Evolutionary conservation across 2,113 vertebrate species (phyloP).

Genomic region (Campylomormyrus numenius): DNA sequence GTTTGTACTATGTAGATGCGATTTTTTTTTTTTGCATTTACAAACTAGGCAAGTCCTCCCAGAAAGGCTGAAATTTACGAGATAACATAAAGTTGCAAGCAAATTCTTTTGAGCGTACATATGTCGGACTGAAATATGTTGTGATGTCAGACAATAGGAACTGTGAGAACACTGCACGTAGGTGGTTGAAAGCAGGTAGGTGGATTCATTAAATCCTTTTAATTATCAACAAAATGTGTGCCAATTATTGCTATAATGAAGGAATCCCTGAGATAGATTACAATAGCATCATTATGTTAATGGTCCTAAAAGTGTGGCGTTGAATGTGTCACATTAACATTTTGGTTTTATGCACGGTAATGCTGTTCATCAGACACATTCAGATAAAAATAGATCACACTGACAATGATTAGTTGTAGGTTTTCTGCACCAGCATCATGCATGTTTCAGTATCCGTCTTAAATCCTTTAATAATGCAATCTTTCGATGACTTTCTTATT

Average conservation of each 20-base stretch:
- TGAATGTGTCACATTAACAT: neutral
- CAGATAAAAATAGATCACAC: neutral
- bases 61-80: neutral
- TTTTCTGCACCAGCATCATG: neutral
- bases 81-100: neutral
- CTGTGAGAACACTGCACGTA: constrained; percentile 1
- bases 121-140: neutral
- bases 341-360: neutral
- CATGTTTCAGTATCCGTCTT: neutral
- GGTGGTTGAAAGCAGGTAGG: neutral
- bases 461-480: neutral
- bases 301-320: neutral
- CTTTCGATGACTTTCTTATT: neutral
- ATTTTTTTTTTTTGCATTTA: neutral
- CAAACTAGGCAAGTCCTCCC: neutral
- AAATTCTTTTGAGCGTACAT: neutral
- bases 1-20: neutral
- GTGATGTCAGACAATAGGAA: neutral
- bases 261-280: neutral
- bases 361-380: neutral
- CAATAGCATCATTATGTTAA: constrained; percentile 2
- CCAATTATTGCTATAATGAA: neutral
- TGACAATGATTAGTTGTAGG: neutral
- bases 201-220: neutral
- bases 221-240: neutral